Percentiles rank a stretch among this genome's conserved stretches.
These are phyloP conservation scores for Cossypha niveicapilla DNA, from an alignment of 2,797 vertebrate genomes.

Conservation along the genomic window DNA sequence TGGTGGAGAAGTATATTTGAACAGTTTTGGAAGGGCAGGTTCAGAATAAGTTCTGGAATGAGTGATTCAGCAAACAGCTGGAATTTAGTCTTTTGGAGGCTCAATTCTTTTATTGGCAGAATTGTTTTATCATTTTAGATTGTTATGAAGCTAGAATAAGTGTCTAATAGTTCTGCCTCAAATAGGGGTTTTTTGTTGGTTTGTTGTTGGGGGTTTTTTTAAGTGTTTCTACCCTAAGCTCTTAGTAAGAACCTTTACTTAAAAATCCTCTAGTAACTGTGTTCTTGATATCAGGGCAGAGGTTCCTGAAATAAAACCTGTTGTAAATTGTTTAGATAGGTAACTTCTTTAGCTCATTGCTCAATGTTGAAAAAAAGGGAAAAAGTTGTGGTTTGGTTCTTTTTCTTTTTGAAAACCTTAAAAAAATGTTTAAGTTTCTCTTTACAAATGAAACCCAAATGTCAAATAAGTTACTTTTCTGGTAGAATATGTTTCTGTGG, in stretches of 20 bases:
- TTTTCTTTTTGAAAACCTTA: background rate
- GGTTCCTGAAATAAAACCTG: background rate
- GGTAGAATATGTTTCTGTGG: background rate
- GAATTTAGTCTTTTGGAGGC: background rate
- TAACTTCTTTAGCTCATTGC: background rate
- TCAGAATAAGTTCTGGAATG: background rate
- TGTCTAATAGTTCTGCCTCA: background rate
- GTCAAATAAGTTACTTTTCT: background rate
- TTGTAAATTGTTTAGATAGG: background rate
- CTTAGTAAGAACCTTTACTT: background rate
- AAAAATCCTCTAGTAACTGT: background rate
- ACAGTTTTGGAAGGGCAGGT: background rate
- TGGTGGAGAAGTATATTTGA: background rate
- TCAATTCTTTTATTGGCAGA: background rate
- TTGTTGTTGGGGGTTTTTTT: background rate
- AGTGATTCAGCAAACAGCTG: background rate
- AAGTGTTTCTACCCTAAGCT: background rate
- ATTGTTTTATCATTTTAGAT: background rate
- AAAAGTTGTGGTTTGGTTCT: background rate
- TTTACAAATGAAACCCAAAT: background rate
- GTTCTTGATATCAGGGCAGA: background rate
- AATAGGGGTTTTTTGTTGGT: rapidly evolving
- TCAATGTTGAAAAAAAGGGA: background rate
- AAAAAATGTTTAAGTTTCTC: background rate
- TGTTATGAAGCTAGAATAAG: background rate